Evolutionary conservation across 2,113 vertebrate genomes (phyloP).

Genomic region (Cololabis saira): DNA sequence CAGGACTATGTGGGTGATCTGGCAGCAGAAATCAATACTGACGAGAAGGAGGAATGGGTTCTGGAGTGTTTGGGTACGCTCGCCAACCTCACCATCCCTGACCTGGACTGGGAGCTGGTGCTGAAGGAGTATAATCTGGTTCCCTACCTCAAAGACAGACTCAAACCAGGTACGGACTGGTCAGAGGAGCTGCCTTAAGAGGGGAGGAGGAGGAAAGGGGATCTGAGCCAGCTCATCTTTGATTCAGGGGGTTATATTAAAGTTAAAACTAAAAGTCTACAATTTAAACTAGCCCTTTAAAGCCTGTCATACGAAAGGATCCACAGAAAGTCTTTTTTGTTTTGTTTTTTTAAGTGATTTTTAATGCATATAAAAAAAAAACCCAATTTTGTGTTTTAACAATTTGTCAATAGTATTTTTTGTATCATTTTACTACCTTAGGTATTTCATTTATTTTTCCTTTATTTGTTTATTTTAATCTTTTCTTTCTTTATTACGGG

Average conservation of each 20-base stretch:
- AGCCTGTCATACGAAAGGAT: not conserved
- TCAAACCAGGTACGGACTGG: slow-evolving; percentile 88
- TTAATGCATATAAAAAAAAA: not conserved
- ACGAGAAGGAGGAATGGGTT: slow-evolving; percentile 90
- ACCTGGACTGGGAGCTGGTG: slow-evolving; percentile 96
- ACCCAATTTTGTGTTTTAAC: too few relatives aligned
- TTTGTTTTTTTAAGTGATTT: not conserved
- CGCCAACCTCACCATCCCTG: slow-evolving; percentile 94
- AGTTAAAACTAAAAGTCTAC: not conserved
- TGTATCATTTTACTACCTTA: too few relatives aligned
- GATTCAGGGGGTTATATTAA: not conserved
- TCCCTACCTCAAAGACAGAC: slow-evolving; percentile 93
- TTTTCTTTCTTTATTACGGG: too few relatives aligned
- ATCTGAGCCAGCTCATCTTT: too few relatives aligned
- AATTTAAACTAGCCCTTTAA: not conserved
- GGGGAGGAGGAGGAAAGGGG: too few relatives aligned
- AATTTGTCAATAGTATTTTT: too few relatives aligned
- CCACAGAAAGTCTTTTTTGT: not conserved
- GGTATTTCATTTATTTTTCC: too few relatives aligned
- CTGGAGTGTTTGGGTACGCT: slow-evolving; percentile 96
- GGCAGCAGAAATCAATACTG: slow-evolving; percentile 89
- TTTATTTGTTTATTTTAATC: too few relatives aligned
- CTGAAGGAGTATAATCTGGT: slow-evolving; percentile 96
- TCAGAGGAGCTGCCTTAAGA: not conserved
- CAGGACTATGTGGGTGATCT: slow-evolving; percentile 97